Evolutionary conservation across 2,113 vertebrate species (phyloP).

Genomic region (Phaethornis superciliosus): DNA sequence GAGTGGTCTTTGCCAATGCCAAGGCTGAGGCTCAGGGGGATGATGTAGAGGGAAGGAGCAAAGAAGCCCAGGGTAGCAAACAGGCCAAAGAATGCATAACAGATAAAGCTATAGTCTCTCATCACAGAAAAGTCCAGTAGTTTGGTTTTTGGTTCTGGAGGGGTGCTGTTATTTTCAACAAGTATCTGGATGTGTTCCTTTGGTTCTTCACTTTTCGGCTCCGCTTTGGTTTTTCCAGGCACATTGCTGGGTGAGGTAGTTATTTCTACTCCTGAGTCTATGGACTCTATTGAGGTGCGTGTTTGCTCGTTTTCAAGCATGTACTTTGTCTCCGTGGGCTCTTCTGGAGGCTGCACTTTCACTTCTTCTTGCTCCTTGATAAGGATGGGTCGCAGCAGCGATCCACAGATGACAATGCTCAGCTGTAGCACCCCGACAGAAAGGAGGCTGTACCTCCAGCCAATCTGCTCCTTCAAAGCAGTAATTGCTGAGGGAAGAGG

Average conservation of each 20-base stretch:
- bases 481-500: slow-evolving; percentile 78
- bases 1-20: slow-evolving; percentile 84
- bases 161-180: not conserved
- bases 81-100: slow-evolving; percentile 92
- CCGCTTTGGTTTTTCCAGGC: slow-evolving; percentile 57
- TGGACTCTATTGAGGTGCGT: slow-evolving; percentile 86
- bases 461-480: slow-evolving; percentile 83
- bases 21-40: slow-evolving; percentile 87
- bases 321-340: slow-evolving; percentile 74
- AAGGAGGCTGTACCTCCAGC: slow-evolving; percentile 90
- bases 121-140: slow-evolving; percentile 92
- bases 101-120: slow-evolving; percentile 88
- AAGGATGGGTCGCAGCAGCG: slow-evolving; percentile 86
- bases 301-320: slow-evolving; percentile 92
- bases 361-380: slow-evolving; percentile 66
- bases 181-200: slow-evolving; percentile 56
- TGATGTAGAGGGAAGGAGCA: slow-evolving; percentile 91
- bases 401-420: slow-evolving; percentile 83
- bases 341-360: slow-evolving; percentile 59
- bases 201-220: slow-evolving; percentile 60
- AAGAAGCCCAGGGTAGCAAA: slow-evolving; percentile 97
- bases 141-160: slow-evolving; percentile 39
- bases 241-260: slow-evolving; percentile 82
- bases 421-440: slow-evolving; percentile 86
- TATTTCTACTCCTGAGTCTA: slow-evolving; percentile 93